phyloP scores from a whole-genome alignment of 2,797 vertebrate species.

The Sebastes steindachneri region DNA sequence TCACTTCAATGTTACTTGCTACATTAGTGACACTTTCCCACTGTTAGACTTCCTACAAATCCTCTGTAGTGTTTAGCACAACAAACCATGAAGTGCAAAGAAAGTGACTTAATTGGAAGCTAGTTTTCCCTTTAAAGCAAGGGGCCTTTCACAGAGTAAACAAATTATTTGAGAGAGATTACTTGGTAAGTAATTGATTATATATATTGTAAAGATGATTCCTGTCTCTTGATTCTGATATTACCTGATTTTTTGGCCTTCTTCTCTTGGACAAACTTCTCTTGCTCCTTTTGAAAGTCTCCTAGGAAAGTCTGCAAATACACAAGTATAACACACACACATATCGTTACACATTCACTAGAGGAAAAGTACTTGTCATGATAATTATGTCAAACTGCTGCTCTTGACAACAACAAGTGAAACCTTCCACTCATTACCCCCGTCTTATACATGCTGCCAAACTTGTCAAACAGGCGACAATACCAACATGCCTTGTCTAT shows the following conservation, averaged over 20 bases:
- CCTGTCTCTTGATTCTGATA: neutral
- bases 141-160: neutral
- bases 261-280: slow-evolving; percentile 96
- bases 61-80: neutral
- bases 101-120: rapidly evolving
- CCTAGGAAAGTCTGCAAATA: slow-evolving; percentile 93
- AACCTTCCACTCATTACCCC: neutral
- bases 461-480: neutral
- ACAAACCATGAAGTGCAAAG: neutral
- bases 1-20: neutral
- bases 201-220: neutral
- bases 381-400: too few species aligned
- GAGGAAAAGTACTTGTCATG: neutral
- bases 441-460: neutral
- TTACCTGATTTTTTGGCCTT: slow-evolving; percentile 92
- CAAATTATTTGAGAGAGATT: neutral
- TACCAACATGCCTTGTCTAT: slow-evolving; percentile 89
- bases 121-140: neutral
- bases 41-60: too few species aligned
- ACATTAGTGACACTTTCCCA: neutral
- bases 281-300: slow-evolving; percentile 98
- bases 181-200: neutral
- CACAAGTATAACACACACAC: slow-evolving; percentile 12
- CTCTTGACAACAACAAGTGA: neutral
- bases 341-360: neutral